phyloP scores from a whole-genome alignment of 2,113 vertebrate species.

The Edolisoma coerulescens region DNA sequence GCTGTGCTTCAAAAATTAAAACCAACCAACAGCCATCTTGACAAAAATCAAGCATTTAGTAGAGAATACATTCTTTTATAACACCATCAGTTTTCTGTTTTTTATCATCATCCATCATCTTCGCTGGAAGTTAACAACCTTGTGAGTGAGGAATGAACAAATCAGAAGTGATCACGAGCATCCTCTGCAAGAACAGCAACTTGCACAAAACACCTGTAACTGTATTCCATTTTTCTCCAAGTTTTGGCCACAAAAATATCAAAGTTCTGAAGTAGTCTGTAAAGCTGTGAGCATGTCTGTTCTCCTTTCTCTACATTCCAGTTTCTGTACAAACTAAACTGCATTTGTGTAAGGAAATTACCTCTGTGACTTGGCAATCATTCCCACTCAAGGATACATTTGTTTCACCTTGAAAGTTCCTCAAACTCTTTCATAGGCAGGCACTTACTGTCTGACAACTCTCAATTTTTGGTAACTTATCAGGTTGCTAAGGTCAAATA shows the following conservation, averaged over 20 bases:
- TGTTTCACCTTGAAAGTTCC: neutral
- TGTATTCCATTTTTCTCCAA: neutral
- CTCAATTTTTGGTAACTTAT: neutral
- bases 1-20: slow-evolving; percentile 15
- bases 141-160: neutral
- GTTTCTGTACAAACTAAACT: neutral
- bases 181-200: neutral
- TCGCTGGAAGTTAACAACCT: neutral
- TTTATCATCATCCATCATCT: neutral
- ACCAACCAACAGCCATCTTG: neutral
- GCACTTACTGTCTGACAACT: neutral
- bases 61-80: neutral
- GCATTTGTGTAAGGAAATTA: neutral
- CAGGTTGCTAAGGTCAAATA: neutral
- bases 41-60: neutral
- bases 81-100: neutral
- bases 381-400: neutral
- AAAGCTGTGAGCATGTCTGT: neutral
- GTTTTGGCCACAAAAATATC: neutral
- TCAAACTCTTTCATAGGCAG: neutral
- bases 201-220: neutral
- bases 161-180: neutral
- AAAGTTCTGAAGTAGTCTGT: neutral
- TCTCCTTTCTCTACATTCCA: neutral
- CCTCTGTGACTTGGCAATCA: neutral